Percentiles rank a stretch among this genome's conserved stretches.
Conservation (phyloP, 2,888 invertebrate species). For the Prosopocoilus inquinatus region DNA sequence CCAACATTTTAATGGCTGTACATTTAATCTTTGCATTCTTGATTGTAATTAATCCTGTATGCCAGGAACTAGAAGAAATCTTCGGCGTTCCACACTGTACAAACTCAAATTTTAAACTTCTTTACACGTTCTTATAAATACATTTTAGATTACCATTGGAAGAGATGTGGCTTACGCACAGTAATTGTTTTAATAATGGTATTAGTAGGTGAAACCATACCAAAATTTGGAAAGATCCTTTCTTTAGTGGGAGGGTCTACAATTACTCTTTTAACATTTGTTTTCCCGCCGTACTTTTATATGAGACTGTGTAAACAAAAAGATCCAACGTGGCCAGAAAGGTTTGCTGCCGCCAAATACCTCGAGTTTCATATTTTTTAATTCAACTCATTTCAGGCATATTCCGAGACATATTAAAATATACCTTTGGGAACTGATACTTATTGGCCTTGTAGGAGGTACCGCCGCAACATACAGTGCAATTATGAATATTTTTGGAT, state of each 20-base stretch:
- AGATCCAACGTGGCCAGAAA: conserved; percentile 49
- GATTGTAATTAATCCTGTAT: conserved; percentile 70
- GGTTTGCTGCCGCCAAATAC: conserved; percentile 40
- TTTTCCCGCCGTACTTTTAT: conserved; percentile 68
- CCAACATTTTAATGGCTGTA: conserved; percentile 62
- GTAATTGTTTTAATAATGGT: conserved; percentile 59
- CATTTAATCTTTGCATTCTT: conserved; percentile 67
- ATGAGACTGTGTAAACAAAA: conserved; percentile 57
- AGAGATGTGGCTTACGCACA: conserved; percentile 59
- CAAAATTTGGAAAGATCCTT: conserved; percentile 67
- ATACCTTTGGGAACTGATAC: conserved; percentile 61
- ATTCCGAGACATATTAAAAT: conserved; percentile 59
- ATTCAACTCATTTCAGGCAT: conserved; percentile 50
- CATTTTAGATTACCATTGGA: conserved; percentile 59
- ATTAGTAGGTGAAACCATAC: conserved; percentile 66
- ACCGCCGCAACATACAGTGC: conserved; percentile 63
- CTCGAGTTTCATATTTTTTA: conserved; percentile 5
- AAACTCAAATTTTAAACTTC: neutral
- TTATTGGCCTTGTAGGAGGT: conserved; percentile 60
- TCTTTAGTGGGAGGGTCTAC: conserved; percentile 71
- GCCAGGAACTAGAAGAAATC: conserved; percentile 67
- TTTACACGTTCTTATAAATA: conserved; percentile 4
- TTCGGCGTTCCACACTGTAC: conserved; percentile 61
- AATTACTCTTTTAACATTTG: conserved; percentile 65
- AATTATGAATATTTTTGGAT: conserved; percentile 54